These are phyloP conservation scores for Centropus unirufus DNA, from an alignment of 2,113 vertebrate species.

Conservation along the genomic window DNA sequence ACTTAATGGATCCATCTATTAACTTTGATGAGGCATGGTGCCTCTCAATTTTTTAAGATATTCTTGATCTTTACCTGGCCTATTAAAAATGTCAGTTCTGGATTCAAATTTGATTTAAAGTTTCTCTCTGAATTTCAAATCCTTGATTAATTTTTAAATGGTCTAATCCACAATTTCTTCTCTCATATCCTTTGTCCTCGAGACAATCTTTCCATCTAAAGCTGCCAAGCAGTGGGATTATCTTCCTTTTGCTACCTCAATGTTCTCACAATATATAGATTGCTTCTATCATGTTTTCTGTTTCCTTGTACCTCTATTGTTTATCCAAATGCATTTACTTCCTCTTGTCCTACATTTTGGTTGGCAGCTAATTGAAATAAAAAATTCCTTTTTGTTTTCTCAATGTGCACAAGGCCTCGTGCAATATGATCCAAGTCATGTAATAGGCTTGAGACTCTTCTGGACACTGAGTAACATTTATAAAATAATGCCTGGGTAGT, in stretches of 20 bases:
- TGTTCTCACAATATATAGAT: not conserved
- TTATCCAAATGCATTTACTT: not conserved
- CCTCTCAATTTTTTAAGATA: not conserved
- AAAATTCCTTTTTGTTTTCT: not conserved
- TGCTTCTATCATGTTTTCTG: not conserved
- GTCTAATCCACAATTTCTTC: not conserved
- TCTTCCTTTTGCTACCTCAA: not conserved
- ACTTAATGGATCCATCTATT: not conserved
- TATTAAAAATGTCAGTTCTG: not conserved
- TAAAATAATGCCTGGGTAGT: not conserved
- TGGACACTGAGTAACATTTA: not conserved
- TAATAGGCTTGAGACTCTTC: not conserved
- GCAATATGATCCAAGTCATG: not conserved
- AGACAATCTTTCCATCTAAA: not conserved
- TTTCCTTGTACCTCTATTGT: not conserved
- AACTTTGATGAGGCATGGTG: not conserved
- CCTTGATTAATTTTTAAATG: not conserved
- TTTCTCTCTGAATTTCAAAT: not conserved
- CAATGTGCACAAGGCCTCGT: not conserved
- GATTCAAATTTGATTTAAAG: not conserved
- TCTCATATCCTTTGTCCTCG: not conserved
- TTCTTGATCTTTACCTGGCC: not conserved
- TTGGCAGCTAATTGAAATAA: not conserved
- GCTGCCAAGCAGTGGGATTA: not conserved
- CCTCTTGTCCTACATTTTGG: not conserved